A percentile compares a stretch with the other conserved stretches of the same genome.
phyloP scores from a whole-genome alignment of 2,113 vertebrate species.

The Saccopteryx leptura region DNA sequence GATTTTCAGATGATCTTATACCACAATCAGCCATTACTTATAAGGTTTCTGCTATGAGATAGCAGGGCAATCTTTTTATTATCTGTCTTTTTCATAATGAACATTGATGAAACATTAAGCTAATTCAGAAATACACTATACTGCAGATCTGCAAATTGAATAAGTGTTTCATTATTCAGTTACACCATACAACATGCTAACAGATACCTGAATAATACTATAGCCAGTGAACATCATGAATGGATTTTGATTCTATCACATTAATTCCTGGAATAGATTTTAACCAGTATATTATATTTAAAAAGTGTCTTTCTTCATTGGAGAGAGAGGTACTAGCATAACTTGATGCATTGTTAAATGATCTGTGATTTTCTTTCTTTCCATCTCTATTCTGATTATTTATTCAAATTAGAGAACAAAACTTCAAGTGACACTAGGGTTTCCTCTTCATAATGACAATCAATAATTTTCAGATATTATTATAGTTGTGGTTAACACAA shows the following conservation, averaged over 20 bases:
- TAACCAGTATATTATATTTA: slow-evolving; percentile 65
- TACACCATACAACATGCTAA: slow-evolving; percentile 68
- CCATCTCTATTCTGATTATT: slow-evolving; percentile 29
- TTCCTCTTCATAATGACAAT: slow-evolving; percentile 6
- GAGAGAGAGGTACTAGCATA: neutral
- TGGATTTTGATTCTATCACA: slow-evolving; percentile 67
- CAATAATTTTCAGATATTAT: slow-evolving; percentile 56
- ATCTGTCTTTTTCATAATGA: slow-evolving; percentile 71
- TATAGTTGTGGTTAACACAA: neutral
- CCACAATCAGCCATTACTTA: neutral
- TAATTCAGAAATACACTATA: slow-evolving; percentile 72
- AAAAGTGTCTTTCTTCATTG: slow-evolving; percentile 68
- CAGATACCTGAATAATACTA: slow-evolving; percentile 65
- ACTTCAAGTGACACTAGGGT: neutral
- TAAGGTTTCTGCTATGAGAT: slow-evolving; percentile 54
- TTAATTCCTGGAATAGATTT: slow-evolving; percentile 64
- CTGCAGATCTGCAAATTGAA: slow-evolving; percentile 67
- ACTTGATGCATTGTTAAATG: slow-evolving; percentile 49
- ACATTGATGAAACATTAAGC: slow-evolving; percentile 71
- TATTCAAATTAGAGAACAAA: slow-evolving; percentile 53
- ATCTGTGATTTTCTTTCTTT: slow-evolving; percentile 44
- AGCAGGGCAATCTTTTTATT: slow-evolving; percentile 67
- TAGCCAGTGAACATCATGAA: slow-evolving; percentile 63
- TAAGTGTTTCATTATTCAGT: slow-evolving; percentile 77
- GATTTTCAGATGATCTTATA: slow-evolving; percentile 36